Conservation (phyloP, 2,113 vertebrate species). For the Psittacula cyanocephala region DNA sequence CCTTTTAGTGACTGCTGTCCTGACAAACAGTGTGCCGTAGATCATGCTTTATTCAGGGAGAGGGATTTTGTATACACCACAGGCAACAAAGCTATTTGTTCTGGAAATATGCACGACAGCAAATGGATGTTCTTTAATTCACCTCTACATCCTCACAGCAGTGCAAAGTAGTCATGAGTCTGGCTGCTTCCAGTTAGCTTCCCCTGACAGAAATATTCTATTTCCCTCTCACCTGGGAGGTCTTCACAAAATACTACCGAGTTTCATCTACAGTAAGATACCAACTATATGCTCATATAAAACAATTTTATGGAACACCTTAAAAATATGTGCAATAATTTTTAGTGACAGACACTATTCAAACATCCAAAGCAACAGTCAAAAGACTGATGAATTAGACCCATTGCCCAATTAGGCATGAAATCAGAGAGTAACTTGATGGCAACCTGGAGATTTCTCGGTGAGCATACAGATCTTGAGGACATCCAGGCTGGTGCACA, state of each 20-base stretch:
- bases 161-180: not conserved
- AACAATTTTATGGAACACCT: not conserved
- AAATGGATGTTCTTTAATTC: conserved; percentile 6
- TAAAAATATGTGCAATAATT: not conserved
- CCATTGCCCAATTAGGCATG: not conserved
- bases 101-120: not conserved
- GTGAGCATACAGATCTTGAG: not conserved
- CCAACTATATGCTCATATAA: conserved; percentile 9
- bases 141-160: conserved; percentile 3
- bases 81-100: not conserved
- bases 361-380: not conserved
- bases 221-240: conserved; percentile 19
- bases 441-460: not conserved
- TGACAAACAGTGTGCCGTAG: not conserved
- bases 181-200: conserved; percentile 27
- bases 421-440: not conserved
- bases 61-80: not conserved
- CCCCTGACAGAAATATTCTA: conserved; percentile 5
- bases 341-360: not conserved
- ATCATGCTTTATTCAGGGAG: not conserved
- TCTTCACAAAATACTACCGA: not conserved
- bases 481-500: not conserved
- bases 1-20: not conserved
- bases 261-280: not conserved
- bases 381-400: not conserved